Percentiles rank a stretch among this genome's conserved stretches.
Evolutionary conservation across 2,888 invertebrate genomes (phyloP).

Genomic region (Drosophila nigritarsus): DNA sequence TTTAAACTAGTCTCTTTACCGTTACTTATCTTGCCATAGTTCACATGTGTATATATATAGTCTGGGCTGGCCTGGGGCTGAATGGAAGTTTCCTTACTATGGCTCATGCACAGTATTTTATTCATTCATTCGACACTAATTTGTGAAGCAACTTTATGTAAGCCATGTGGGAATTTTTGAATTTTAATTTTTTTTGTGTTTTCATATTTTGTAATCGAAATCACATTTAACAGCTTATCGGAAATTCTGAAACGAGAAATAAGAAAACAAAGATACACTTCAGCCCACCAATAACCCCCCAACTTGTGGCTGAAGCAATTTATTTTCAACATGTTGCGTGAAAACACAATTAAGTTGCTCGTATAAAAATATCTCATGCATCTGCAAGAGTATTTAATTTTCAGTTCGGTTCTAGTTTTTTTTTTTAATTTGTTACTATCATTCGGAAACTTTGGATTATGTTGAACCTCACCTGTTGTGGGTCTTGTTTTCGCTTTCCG

Average conservation of each 20-base stretch:
- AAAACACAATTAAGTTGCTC: not conserved
- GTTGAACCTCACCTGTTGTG: not conserved
- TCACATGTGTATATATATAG: not conserved
- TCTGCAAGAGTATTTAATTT: not conserved
- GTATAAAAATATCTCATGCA: not conserved
- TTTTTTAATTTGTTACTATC: not conserved
- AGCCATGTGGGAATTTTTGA: not conserved
- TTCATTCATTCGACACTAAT: not conserved
- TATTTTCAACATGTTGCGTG: not conserved
- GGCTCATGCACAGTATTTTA: not conserved
- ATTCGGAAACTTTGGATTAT: not conserved
- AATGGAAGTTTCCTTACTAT: not conserved
- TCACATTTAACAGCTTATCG: not conserved
- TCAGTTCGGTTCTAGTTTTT: not conserved
- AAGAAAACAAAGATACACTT: not conserved
- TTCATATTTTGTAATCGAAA: not conserved
- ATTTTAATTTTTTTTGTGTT: not conserved
- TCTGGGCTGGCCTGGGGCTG: not conserved
- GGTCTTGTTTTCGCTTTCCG: not conserved
- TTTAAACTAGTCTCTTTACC: not conserved
- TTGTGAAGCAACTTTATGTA: not conserved
- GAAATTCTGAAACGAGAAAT: not conserved
- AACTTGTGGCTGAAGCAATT: not conserved
- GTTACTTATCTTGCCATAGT: not conserved
- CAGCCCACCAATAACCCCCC: not conserved